These are phyloP conservation scores for Columba janthina DNA, from an alignment of 2,113 vertebrate species.

Conservation along the genomic window DNA sequence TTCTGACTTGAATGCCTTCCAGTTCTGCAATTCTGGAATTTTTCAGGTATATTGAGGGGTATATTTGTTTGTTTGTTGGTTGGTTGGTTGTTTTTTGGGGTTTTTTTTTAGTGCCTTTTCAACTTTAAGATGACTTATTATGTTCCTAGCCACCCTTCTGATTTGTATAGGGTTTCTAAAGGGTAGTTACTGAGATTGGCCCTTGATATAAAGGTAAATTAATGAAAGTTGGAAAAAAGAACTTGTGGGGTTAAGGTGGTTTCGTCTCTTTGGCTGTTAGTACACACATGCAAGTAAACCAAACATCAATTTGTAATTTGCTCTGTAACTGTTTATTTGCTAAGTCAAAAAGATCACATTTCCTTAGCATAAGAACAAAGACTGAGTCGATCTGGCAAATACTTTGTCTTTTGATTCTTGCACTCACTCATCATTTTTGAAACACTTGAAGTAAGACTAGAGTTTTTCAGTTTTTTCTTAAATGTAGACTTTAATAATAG, in stretches of 20 bases:
- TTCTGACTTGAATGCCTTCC: background rate
- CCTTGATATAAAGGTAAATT: background rate
- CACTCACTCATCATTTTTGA: background rate
- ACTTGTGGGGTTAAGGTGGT: accelerated
- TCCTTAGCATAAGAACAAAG: background rate
- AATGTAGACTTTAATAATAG: background rate
- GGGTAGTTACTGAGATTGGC: background rate
- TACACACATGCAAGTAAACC: background rate
- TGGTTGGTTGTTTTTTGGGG: too few species aligned
- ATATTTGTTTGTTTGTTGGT: too few species aligned
- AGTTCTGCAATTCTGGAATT: background rate
- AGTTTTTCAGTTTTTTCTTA: background rate
- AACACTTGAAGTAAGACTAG: background rate
- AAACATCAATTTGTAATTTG: background rate
- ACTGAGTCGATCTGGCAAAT: background rate
- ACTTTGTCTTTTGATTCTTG: background rate
- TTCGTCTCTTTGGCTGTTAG: background rate
- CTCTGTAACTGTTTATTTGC: background rate
- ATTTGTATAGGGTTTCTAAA: background rate
- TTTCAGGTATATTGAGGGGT: background rate
- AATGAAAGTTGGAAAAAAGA: background rate
- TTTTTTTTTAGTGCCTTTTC: background rate
- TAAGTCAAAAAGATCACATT: background rate
- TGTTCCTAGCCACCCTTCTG: background rate
- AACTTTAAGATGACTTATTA: background rate